These are phyloP conservation scores for Amphibalanus amphitrite DNA, from an alignment of 1,140 invertebrate species.

Conservation along the genomic window DNA sequence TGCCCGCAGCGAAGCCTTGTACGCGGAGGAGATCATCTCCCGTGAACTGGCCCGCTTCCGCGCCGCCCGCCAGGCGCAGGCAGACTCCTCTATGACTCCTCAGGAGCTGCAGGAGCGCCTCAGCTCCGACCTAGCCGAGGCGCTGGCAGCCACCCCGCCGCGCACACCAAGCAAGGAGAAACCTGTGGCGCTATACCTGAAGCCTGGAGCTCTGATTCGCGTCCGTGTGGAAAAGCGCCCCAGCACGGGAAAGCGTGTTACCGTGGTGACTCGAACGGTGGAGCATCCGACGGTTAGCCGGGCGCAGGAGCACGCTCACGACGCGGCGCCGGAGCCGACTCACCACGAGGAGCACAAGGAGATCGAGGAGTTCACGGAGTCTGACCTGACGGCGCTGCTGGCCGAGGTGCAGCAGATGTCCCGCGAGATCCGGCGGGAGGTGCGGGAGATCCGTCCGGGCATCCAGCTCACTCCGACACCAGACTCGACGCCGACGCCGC, in stretches of 20 bases:
- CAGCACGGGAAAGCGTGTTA: not conserved
- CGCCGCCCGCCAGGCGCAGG: not conserved
- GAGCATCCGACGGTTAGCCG: not conserved
- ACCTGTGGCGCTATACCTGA: not conserved
- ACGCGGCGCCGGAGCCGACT: not conserved
- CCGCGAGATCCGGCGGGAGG: not conserved
- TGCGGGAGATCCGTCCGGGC: not conserved
- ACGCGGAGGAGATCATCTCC: not conserved
- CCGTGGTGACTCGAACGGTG: not conserved
- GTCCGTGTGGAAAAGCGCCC: not conserved
- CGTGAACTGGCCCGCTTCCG: not conserved
- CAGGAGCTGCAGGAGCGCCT: not conserved
- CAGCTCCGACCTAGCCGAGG: not conserved
- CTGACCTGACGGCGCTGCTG: not conserved
- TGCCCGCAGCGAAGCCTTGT: not conserved
- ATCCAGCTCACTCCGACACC: not conserved
- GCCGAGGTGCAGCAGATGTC: not conserved
- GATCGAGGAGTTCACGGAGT: not conserved
- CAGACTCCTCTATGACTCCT: not conserved
- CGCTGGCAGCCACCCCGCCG: not conserved
- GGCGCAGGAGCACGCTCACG: too few species aligned
- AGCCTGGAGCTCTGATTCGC: not conserved
- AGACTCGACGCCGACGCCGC: not conserved
- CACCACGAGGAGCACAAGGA: not conserved
- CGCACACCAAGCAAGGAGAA: not conserved